Conservation (phyloP, 2,113 vertebrate genomes). For the Tachuris rubrigastra region DNA sequence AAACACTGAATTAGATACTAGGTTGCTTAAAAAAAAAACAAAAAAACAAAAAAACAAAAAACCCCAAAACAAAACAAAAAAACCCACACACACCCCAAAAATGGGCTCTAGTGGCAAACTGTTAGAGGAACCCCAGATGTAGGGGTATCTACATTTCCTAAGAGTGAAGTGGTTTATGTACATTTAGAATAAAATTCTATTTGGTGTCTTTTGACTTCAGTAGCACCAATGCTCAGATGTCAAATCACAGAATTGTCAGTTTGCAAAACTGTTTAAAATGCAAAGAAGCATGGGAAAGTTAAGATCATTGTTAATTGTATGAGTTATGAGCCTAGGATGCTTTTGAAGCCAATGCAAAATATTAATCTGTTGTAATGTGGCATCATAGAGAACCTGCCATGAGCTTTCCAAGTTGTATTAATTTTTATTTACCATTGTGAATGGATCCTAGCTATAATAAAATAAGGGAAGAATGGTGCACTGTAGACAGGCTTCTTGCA, state of each 20-base stretch:
- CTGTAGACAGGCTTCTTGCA: not conserved
- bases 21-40: not conserved
- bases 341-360: not conserved
- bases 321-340: not conserved
- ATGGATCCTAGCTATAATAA: not conserved
- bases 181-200: not conserved
- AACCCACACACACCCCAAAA: no score
- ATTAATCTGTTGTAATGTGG: not conserved
- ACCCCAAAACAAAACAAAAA: no score
- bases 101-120: not conserved
- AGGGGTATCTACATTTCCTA: not conserved
- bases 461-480: not conserved
- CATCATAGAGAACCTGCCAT: not conserved
- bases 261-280: not conserved
- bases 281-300: not conserved
- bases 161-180: not conserved
- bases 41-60: no score
- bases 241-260: not conserved
- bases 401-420: not conserved
- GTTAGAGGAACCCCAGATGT: not conserved
- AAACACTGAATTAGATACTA: not conserved
- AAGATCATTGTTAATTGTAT: not conserved
- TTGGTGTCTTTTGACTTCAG: not conserved
- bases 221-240: not conserved
- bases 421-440: not conserved